Evolutionary conservation across 2,797 vertebrate species (phyloP).

Genomic region (Nasua narica): DNA sequence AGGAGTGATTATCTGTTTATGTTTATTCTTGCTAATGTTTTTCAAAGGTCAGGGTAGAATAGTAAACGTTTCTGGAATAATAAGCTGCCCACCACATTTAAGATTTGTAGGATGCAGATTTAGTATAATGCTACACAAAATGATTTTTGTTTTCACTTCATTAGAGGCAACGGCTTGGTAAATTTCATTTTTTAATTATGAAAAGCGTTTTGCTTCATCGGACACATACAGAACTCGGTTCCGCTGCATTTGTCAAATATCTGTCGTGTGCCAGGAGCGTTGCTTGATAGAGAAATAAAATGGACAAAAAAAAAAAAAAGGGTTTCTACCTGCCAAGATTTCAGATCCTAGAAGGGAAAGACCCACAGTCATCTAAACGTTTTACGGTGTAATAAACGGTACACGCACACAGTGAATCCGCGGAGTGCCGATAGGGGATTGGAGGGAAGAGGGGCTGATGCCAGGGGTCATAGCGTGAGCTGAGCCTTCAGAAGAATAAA

Average conservation of each 20-base stretch:
- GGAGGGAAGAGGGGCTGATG: neutral
- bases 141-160: neutral
- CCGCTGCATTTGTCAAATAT: neutral
- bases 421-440: neutral
- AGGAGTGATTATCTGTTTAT: neutral
- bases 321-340: neutral
- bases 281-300: neutral
- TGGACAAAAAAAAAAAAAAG: neutral
- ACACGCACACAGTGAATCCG: neutral
- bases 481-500: neutral
- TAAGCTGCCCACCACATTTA: neutral
- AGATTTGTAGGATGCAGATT: neutral
- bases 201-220: neutral
- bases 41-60: neutral
- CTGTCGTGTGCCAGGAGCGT: neutral
- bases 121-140: neutral
- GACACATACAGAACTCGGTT: neutral
- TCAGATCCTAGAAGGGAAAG: neutral
- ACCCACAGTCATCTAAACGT: neutral
- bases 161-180: neutral
- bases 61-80: neutral
- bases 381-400: neutral
- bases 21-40: slow-evolving; percentile 1
- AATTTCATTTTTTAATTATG: neutral
- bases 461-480: neutral